Base-by-base conservation (phyloP, 1,140 invertebrate genomes). In the Apis laboriosa region DNA sequence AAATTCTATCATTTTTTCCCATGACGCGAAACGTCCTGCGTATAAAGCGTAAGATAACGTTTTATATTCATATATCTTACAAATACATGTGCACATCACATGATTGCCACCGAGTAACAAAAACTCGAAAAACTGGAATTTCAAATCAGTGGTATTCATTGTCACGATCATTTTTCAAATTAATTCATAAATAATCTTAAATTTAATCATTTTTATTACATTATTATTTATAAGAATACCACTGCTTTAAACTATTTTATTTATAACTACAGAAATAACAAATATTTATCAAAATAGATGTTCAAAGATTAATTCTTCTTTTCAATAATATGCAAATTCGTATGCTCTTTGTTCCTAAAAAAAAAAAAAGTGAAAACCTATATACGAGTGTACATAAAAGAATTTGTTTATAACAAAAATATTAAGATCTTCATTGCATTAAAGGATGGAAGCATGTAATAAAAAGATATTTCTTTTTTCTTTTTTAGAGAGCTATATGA, bases 1-100 rank as follows among this genome's bases (percentile, higher is more conserved):
- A 80, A 80, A 60, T 53, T 60, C 64, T n/a, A 68, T 70, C n/a
- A 51, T 61, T 43, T 63, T 58, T 13, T 24, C 24, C 55, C 64
- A 24, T 67, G 58, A 78, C 43, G 58, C 67, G 80, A 78, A 83
- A 78, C 75, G 75, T 83, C 67, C 80, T 83, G 80, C 80, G 64
- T 81, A 81, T 67, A 81, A 81, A 81, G 61, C 17, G 71, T 80
- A 28, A 74, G 80, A 76, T 17, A 76, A 81, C 64, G 17, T 68
- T 67, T 60, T 51, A n/a, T 58, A 68, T 60, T 68, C n/a, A 17
- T 81, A 55, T 66, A 68, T 81, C 64, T 60, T 67, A 81, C 78
- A 64, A 68, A 67, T 74, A 67, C 61, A 76, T 60, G 61, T 56
- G 71, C 15, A 15, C 24, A 51, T 53, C 70, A 66, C 71, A 56